phyloP scores from a whole-genome alignment of 2,113 vertebrate genomes.

The Lycocorax pyrrhopterus region DNA sequence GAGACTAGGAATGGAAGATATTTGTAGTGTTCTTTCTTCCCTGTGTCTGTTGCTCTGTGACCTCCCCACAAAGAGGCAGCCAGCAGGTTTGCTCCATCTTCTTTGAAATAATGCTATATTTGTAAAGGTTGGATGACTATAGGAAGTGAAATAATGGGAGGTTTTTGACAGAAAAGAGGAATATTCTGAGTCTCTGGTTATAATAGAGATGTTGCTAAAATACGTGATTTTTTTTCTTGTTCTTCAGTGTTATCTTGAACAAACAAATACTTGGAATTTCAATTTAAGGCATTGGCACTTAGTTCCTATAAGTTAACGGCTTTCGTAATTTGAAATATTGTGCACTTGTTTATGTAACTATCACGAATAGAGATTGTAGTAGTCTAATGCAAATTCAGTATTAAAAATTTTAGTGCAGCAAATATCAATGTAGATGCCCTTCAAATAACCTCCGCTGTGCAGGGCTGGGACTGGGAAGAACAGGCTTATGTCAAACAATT shows the following conservation, averaged over 20 bases:
- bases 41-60: not conserved
- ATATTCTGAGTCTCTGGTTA: not conserved
- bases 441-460: not conserved
- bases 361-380: not conserved
- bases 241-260: not conserved
- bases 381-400: not conserved
- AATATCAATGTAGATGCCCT: not conserved
- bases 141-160: not conserved
- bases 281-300: not conserved
- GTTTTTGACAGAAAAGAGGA: not conserved
- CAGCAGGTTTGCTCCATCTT: not conserved
- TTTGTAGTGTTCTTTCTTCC: not conserved
- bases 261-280: not conserved
- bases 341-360: not conserved
- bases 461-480: not conserved
- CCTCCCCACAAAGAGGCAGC: not conserved
- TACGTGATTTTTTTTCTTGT: accelerated
- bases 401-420: not conserved
- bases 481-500: not conserved
- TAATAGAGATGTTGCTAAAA: not conserved
- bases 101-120: not conserved
- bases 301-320: not conserved
- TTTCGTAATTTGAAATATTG: not conserved
- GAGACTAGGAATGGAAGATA: not conserved
- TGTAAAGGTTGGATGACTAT: not conserved